Evolutionary conservation across 2,888 invertebrate genomes (phyloP), one percentile per base, ranked within the genome.

Genomic region (Ichneumoninae sp.): DNA sequence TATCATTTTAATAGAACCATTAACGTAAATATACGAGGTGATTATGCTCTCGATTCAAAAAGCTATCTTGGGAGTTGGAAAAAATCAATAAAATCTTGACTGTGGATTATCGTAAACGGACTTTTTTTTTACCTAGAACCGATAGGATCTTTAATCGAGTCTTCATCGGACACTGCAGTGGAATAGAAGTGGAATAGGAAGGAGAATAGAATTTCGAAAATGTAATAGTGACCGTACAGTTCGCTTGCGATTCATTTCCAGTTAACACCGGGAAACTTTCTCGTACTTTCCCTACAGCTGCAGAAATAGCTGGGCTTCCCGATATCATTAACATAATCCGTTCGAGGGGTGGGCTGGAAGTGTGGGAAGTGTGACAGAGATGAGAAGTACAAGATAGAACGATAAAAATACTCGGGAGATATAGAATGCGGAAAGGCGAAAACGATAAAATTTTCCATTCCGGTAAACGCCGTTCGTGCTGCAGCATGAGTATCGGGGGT

Each of bases 391-490:
- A 33, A 78, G 69, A 75, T 81, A 57, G 70, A 78, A 71, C 75
- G 78, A 81, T 78, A 84, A 79, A 81, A 62, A 62, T 75, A 81
- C 66, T 60, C 75, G 52, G 62, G 66, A 50, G 33, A 79, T 81
- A 78, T 66, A 75, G 65, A 82, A 76, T 71, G 66, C 74, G 74
- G 52, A 82, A 57, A 71, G 66, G 44, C 40, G 69, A 57, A 62
- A 79, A 72, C 75, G 75, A 84, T 84, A 60, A 82, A 84, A 84
- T 82, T 82, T 84, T 83, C 85, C 78, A 78, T 72, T 85, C 36
- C 83, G 66, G 52, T 83, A 79, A 78, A 81, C 69, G 81, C 78
- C 52, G 26, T 83, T 83, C 66, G 65, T 70, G 69, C 70, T 75
- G 33, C 44, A 57, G 65, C 52, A 50, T 52, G 52, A 52, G 69